Base-by-base conservation (phyloP, 1,140 invertebrate species). In the Drosophila biarmipes region DNA sequence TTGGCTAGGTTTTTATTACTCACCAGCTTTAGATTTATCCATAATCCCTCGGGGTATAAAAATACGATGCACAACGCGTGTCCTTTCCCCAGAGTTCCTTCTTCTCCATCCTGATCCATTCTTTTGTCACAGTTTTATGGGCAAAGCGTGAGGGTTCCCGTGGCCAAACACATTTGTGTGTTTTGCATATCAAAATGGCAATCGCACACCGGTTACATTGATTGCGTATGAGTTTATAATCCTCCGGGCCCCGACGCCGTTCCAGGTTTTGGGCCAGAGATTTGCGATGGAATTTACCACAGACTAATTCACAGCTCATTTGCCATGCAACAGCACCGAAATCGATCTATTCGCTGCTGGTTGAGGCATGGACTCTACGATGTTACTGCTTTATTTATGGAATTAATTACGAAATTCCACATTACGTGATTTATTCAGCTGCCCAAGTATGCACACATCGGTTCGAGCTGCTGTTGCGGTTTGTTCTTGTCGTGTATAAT, bases 271-370 rank as follows among this genome's bases (percentile, higher is more conserved):
- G 38, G 62, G 15, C 37, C 37, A 54, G 38, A 1, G 57, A 67
- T 63, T 58, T 66, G 45, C 54, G 63, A 48, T 59, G 58, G 62
- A 49, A 61, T 80, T 80, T 74, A 52, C 45, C 59, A 24, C 27
- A 61, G 29, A 52, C 43, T 73, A 80, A 76, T 80, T 73, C 72
- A 19, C 61, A 81, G 40, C 53, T 78, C 56, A 81, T 81, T 80
- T 77, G 38, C 12, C 21, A 57, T 80, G 77, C 45, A 66, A 31
- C 17, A 35, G 14, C 37, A 68, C 34, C 38, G 21, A 8, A 64
- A 27, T 63, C 12, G 46, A 51, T 45, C 19, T 19, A 57, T 42
- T 29, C 15, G 3, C n/a, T 42, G 40, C 21, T 15, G 58, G 51
- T 24, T 29, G 35, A 15, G 35, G 12, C 43, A 34, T 27, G 45